Base-by-base conservation (phyloP, 2,113 vertebrate genomes). In the Halcyon malimbica region DNA sequence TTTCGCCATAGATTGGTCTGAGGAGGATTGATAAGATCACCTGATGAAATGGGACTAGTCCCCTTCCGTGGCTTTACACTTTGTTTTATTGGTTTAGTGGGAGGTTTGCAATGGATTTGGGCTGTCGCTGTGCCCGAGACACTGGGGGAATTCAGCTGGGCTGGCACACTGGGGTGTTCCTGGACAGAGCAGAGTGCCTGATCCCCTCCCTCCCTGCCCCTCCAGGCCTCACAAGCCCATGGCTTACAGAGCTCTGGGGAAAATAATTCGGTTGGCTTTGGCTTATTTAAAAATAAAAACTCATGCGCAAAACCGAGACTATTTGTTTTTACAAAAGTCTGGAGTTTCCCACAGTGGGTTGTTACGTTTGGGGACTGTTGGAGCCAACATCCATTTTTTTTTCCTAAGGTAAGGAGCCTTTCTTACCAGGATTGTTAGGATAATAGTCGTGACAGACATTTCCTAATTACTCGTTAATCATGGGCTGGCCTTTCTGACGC, bases 211-310 rank as follows among this genome's bases (percentile, higher is more conserved):
- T 50, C 16, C 59, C 28, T 26, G 35, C 56, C 48, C 37, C n/a
- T 18, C 44, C 51, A 48, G 35, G n/a, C 24, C 26, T 28, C 17
- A 6, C 14, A 5, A 64, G 57, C 13, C 67, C 84, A 33, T 1
- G 6, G 69, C 18, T 60, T 93, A 41, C 85, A 90, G 79, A 80
- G 42, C 63, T 69, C 57, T 8, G 2, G 84, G 76, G 77, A 90
- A 83, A 71, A 41, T 35, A 50, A 18, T 21, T 79, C 3, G 0
- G 13, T 81, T 39, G 8, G 73, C 39, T 84, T 84, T 89, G 89
- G 50, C 51, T 83, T 82, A 62, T 76, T 93, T 96, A 82, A 95
- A 95, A 96, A 91, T 69, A 94, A 89, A 93, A 96, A 29, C n/a
- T 86, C 44, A 10, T 63, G 56, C 0, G 0, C 75, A 90, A 76